Conservation (phyloP, 2,888 invertebrate species). For the Orthonevra nobilis region DNA sequence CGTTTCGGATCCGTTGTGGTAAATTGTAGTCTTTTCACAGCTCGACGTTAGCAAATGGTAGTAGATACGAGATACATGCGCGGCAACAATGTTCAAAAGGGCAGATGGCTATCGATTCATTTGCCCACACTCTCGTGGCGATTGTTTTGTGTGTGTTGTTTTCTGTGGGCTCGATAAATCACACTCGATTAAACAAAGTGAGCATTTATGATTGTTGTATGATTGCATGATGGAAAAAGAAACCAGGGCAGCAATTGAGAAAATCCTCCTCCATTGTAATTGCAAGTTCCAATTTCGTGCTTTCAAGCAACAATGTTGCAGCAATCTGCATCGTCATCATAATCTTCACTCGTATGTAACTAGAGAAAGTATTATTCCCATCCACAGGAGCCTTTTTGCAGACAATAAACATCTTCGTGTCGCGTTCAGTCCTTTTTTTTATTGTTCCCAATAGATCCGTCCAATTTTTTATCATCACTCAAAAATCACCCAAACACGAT, state of each 20-base stretch:
- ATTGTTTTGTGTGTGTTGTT: neutral
- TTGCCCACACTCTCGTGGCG: neutral
- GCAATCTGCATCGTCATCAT: constrained; percentile 21
- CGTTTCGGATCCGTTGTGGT: constrained; percentile 42
- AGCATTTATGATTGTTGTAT: constrained; percentile 2
- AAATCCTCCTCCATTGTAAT: neutral
- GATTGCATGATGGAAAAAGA: neutral
- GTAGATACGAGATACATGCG: constrained; percentile 46
- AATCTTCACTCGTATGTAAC: neutral
- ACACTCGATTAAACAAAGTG: no score
- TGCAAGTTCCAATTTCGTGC: constrained; percentile 26
- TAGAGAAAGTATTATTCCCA: constrained; percentile 47
- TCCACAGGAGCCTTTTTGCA: constrained; percentile 43
- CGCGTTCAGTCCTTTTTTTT: neutral
- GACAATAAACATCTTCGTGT: constrained; percentile 33
- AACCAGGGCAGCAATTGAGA: constrained; percentile 33
- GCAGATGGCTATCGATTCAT: constrained; percentile 41
- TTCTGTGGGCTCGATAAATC: no score
- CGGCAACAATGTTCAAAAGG: constrained; percentile 30
- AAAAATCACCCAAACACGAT: constrained; percentile 65
- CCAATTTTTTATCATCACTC: constrained; percentile 64
- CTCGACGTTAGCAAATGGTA: constrained; percentile 61
- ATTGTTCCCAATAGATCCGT: constrained; percentile 40
- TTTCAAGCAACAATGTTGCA: neutral
- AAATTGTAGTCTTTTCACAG: constrained; percentile 50